Evolutionary conservation across 2,113 vertebrate species (phyloP).

Genomic region (Hypomesus transpacificus): DNA sequence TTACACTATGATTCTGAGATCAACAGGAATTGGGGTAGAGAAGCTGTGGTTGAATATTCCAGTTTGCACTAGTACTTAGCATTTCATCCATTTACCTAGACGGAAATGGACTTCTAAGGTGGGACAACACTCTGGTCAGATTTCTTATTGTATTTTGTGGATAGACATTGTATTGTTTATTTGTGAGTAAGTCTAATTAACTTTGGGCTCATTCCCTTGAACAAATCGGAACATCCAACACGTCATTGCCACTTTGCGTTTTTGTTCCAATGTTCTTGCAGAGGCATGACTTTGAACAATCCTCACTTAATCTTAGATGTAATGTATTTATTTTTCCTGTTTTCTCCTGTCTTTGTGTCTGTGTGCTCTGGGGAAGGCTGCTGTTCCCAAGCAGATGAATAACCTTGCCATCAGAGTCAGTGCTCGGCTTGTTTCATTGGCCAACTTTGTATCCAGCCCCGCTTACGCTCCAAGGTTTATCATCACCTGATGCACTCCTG

Average conservation of each 20-base stretch:
- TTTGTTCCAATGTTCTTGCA: not conserved
- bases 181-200: not conserved
- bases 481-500: not conserved
- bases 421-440: constrained; percentile 7
- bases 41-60: too few relatives aligned
- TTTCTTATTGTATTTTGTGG: too few relatives aligned
- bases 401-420: constrained; percentile 21
- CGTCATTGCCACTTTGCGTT: not conserved
- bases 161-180: not conserved
- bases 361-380: constrained; percentile 7
- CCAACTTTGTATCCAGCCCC: constrained; percentile 23
- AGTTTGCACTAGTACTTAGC: too few relatives aligned
- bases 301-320: constrained; percentile 1
- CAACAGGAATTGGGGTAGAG: too few relatives aligned
- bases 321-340: not conserved
- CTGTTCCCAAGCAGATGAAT: constrained; percentile 21
- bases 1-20: too few relatives aligned
- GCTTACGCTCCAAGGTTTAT: constrained; percentile 26
- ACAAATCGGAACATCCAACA: not conserved
- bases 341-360: constrained; percentile 5
- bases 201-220: not conserved
- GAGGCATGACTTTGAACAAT: constrained; percentile 2
- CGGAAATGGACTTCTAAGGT: too few relatives aligned
- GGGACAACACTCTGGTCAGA: too few relatives aligned
- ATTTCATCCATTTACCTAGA: too few relatives aligned